Percentiles rank a stretch among this genome's conserved stretches.
phyloP scores from a whole-genome alignment of 2,797 vertebrate genomes.

The Saxicola maurus region DNA sequence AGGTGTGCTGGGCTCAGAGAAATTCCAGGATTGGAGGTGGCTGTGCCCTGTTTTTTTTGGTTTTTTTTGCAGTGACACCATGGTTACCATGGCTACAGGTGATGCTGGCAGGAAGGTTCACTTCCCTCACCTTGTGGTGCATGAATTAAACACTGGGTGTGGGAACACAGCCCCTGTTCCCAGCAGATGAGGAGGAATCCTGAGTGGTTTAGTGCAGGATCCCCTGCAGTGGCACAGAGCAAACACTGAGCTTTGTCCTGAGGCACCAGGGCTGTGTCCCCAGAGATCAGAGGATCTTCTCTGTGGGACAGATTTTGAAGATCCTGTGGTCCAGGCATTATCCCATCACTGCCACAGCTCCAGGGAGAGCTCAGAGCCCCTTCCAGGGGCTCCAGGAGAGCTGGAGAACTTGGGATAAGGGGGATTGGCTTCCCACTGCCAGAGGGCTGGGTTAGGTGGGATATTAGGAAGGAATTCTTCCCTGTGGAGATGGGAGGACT shows the following conservation, averaged over 20 bases:
- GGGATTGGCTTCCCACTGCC: background rate
- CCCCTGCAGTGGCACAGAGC: background rate
- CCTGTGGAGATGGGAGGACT: fast-evolving
- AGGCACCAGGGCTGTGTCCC: background rate
- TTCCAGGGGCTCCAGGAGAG: background rate
- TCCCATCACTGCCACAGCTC: background rate
- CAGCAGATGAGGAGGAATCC: background rate
- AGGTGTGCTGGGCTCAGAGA: background rate
- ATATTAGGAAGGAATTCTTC: background rate
- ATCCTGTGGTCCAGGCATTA: fast-evolving
- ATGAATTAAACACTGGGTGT: background rate
- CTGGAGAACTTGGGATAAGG: background rate
- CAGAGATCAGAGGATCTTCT: background rate
- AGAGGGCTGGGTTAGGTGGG: background rate
- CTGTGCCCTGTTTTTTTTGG: background rate
- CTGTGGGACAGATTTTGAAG: background rate
- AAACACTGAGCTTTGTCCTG: background rate
- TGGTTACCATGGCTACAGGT: background rate
- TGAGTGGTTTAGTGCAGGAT: fast-evolving
- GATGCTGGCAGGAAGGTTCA: background rate
- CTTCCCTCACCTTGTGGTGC: background rate
- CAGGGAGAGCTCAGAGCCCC: background rate
- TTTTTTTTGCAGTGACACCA: background rate
- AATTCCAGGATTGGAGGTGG: background rate
- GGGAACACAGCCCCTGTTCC: background rate